Evolutionary conservation across 2,888 invertebrate species (phyloP), one percentile per base, ranked within the genome.

Genomic region (Galeopsomyia nigrocyanea): DNA sequence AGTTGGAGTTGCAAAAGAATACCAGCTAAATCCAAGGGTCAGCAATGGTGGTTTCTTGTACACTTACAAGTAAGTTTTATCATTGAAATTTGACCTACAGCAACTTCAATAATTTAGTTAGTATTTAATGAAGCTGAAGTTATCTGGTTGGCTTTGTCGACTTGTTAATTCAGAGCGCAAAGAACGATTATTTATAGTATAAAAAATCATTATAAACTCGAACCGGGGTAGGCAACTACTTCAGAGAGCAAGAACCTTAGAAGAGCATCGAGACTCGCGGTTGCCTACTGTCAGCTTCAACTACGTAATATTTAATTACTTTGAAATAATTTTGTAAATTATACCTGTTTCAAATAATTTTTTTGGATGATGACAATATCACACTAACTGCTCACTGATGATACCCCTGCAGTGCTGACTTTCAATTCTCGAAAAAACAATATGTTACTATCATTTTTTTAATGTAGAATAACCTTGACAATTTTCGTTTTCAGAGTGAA

Each of bases 1-100:
- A 1, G 94, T 99, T 2, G 99, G 99, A 13, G 93, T 98, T 21
- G 95, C 96, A 2, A 95, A 95, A 83, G 97, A 98, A 82, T 89
- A 95, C 79, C 91, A 96, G 76, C 88, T 99, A 16, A 95, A 95
- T 82, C 98, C 98, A 0, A 89, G 96, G 65, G 90, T 93, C 46
- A 93, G 94, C 79, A 91, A 90, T 50, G 92, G 93, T 49, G 98
- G 97, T 73, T 95, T 91, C 83, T 89, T 98, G 74, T 94, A 96
- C 83, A 94, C 97, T 0, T 99, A 97, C 85, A 93, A 91, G 90
- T 89, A 80, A 84, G 86, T 63, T 64, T 65, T 56, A 49, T 53
- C n/a, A 13, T 39, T 49, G 16, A 49, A 57, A 58, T 51, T 56
- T n/a, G n/a, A n/a, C 61, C 51, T 49, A 47, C 50, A 60, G n/a